Percentiles rank a stretch among this genome's conserved stretches.
phyloP scores from a whole-genome alignment of 2,888 invertebrate genomes.

The Philereme vetulata region DNA sequence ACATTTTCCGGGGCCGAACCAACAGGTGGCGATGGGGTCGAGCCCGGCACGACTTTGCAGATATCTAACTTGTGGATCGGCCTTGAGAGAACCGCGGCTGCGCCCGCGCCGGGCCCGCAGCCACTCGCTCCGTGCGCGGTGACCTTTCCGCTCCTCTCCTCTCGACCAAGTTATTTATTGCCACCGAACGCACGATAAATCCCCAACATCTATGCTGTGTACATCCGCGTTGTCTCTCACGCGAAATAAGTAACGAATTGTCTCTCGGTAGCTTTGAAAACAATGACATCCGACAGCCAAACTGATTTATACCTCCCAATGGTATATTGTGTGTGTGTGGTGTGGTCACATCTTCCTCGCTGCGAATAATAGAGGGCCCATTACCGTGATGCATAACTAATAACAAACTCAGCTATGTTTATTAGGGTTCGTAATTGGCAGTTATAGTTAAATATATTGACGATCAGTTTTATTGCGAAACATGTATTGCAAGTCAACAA shows the following conservation, averaged over 20 bases:
- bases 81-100: constrained; percentile 67
- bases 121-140: constrained; percentile 52
- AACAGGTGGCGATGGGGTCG: constrained; percentile 67
- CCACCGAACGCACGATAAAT: constrained; percentile 66
- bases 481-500: constrained; percentile 33
- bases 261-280: constrained; percentile 50
- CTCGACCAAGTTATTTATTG: constrained; percentile 68
- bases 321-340: too few relatives aligned
- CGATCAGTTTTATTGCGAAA: constrained; percentile 32
- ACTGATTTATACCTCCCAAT: constrained; percentile 27
- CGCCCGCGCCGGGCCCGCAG: constrained; percentile 39
- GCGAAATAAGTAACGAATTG: constrained; percentile 53
- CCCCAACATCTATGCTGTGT: constrained; percentile 58
- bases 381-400: constrained; percentile 20
- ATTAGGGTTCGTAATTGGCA: constrained; percentile 47
- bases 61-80: constrained; percentile 72
- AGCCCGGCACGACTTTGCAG: constrained; percentile 57
- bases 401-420: constrained; percentile 38
- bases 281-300: constrained; percentile 39
- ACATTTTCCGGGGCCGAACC: constrained; percentile 43
- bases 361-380: constrained; percentile 22
- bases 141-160: constrained; percentile 66
- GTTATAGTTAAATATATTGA: constrained; percentile 45
- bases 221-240: constrained; percentile 68
- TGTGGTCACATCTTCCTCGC: constrained; percentile 23